These are phyloP conservation scores for Leptopilina boulardi DNA, from an alignment of 1,140 invertebrate species.

Conservation along the genomic window DNA sequence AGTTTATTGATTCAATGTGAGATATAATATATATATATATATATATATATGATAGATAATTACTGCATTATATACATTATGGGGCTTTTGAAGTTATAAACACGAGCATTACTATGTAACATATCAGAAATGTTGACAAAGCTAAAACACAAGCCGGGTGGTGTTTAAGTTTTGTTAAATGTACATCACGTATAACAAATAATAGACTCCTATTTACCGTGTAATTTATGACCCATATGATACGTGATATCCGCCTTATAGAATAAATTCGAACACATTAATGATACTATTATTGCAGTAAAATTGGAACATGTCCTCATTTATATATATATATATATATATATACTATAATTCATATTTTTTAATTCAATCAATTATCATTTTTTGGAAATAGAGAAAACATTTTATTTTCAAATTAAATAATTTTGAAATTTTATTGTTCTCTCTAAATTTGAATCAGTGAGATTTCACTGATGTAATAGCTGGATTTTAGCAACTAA, in stretches of 20 bases:
- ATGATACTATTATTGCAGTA: constrained; percentile 3
- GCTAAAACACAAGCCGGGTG: constrained; percentile 9
- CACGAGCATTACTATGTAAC: background rate
- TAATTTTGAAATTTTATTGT: no score
- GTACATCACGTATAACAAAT: constrained; percentile 9
- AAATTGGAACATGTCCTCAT: constrained; percentile 9
- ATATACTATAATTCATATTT: background rate
- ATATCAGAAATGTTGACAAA: constrained; percentile 12
- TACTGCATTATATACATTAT: background rate
- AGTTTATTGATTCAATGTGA: background rate
- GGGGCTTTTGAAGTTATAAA: background rate
- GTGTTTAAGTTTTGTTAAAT: constrained; percentile 1
- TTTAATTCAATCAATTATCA: background rate
- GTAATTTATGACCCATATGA: constrained; percentile 25
- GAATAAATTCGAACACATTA: constrained; percentile 17
- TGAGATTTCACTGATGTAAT: no score
- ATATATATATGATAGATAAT: background rate
- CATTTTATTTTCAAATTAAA: no score
- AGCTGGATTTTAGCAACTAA: no score
- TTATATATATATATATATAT: no score
- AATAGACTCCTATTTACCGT: background rate
- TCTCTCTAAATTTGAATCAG: no score
- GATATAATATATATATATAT: no score
- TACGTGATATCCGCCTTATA: constrained; percentile 1
- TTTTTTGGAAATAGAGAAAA: background rate